Evolutionary conservation across 2,113 vertebrate species (phyloP), one percentile per base, ranked within the genome.

Genomic region (Malurus melanocephalus): DNA sequence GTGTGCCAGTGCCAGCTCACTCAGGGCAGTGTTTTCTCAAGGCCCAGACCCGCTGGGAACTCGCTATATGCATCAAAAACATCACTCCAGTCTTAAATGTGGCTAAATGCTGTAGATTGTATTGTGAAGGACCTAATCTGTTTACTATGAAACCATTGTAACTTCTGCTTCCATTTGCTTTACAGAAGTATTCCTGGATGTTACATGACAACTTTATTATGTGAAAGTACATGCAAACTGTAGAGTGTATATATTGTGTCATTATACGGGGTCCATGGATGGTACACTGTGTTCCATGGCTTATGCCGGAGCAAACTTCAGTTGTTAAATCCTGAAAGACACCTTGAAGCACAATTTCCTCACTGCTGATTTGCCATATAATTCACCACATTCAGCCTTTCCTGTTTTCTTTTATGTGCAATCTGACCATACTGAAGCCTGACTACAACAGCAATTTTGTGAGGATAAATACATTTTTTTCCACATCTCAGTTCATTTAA

Each of bases 321-420:
- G 80, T 86, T 96, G 83, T 94, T 96, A 89, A 93, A 94, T 94
- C 95, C 95, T 90, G 93, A 94, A 91, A 91, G 87, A 92, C 91
- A 77, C 92, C 90, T 95, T 94, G 96, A 98, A 98, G 98, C 98
- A 98, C 97, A 98, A 96, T 85, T 93, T 97, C 88, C 94, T 88
- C 87, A 93, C 84, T 10, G 40, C 88, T 95, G 77, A 91, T 88
- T 87, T 92, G 82, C 92, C 94, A 93, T 91, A 69, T 87, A 89
- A 92, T 93, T 89, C 96, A 85, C 86, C 91, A 89, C 80, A 91
- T 88, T 94, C 87, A 75, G 84, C 52, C 65, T 83, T 89, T 74
- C 77, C 91, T 81, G 75, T 84, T 71, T 89, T 88, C 78, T 94
- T 92, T 79, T 66, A 72, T 23, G 53, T 60, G 80, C 76, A 81